Conservation (phyloP, 2,797 vertebrate species). For the Petrocephalus sullivani region DNA sequence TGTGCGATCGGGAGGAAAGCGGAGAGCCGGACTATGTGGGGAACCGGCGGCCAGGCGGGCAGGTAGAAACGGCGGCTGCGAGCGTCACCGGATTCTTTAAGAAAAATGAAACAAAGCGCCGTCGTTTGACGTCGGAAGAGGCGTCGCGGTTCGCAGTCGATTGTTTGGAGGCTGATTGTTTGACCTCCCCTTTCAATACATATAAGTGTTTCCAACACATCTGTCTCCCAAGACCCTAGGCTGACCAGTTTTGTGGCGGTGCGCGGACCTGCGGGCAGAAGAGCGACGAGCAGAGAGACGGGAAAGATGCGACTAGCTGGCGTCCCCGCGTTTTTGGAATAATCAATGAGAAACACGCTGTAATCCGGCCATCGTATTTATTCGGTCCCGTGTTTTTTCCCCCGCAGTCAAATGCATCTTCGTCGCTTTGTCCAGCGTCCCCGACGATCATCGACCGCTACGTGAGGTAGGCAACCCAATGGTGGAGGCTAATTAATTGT, state of each 20-base stretch:
- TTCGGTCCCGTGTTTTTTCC: not conserved
- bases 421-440: slow-evolving; percentile 21
- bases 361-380: not conserved
- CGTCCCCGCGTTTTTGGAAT: slow-evolving; percentile 47
- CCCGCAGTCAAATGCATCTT: not conserved
- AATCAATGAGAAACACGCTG: slow-evolving; percentile 37
- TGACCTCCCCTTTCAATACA: slow-evolving; percentile 44
- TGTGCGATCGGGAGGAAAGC: slow-evolving; percentile 40
- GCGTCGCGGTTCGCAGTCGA: slow-evolving; percentile 14
- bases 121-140: slow-evolving; percentile 33
- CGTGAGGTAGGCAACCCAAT: slow-evolving; percentile 29
- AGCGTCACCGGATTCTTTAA: slow-evolving; percentile 71
- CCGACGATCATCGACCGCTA: slow-evolving; percentile 21
- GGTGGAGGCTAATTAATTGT: slow-evolving; percentile 22
- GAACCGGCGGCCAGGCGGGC: slow-evolving; percentile 75
- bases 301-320: slow-evolving; percentile 31
- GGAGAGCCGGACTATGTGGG: slow-evolving; percentile 63
- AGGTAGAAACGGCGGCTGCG: slow-evolving; percentile 61
- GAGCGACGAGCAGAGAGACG: slow-evolving; percentile 24
- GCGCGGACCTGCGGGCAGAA: slow-evolving; percentile 36
- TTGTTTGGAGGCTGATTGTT: not conserved
- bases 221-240: slow-evolving; percentile 18
- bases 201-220: slow-evolving; percentile 50
- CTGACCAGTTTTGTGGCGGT: slow-evolving; percentile 56
- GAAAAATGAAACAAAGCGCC: slow-evolving; percentile 52